Base-by-base conservation (phyloP, 2,113 vertebrate species). In the Hippocampus barbouri region DNA sequence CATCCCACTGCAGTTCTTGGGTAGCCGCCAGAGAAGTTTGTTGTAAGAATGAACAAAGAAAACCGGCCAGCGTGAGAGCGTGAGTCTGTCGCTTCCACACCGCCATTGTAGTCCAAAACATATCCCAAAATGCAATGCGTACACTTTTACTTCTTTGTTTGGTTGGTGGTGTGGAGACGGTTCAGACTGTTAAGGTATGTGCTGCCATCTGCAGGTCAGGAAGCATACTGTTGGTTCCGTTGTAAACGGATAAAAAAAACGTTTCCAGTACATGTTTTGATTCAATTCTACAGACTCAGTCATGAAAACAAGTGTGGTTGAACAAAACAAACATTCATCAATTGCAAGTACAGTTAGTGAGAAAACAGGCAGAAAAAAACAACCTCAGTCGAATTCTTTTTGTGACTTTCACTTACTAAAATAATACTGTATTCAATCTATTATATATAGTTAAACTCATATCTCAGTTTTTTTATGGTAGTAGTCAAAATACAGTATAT, bases 1-100 rank as follows among this genome's bases (percentile, higher is more conserved):
- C 85, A 56, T 98, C 96, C 96, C 95, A 97, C 57, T 61, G 57
- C 61, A 89, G 18, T 0, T 83, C 83, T 2, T 69, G 68, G 0
- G 80, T 78, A 1, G 41, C 38, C 16, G 66, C 74, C 60, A 25
- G n/a, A 63, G 68, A 76, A 0, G 30, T n/a, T 6, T 57, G 84
- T 0, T 79, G 69, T 0, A 85, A 47, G 57, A 73, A 16, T 0
- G 49, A n/a, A 3, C 25, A 74, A 34, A 82, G n/a, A 8, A 82
- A 68, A 57, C 20, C 78, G 7, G 12, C n/a, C 8, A 71, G 11
- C 25, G 14, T 10, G 1, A 80, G 21, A 57, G 43, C 4, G 41
- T 41, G n/a, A 1, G 21, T 14, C 2, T n/a, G 3, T 38, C 43
- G 47, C 1, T 27, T 68, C 45, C 71, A 75, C 12, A 51, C 88